Percentiles rank a stretch among this genome's conserved stretches.
phyloP scores from a whole-genome alignment of 1,140 invertebrate genomes.

The Drosophila orena region DNA sequence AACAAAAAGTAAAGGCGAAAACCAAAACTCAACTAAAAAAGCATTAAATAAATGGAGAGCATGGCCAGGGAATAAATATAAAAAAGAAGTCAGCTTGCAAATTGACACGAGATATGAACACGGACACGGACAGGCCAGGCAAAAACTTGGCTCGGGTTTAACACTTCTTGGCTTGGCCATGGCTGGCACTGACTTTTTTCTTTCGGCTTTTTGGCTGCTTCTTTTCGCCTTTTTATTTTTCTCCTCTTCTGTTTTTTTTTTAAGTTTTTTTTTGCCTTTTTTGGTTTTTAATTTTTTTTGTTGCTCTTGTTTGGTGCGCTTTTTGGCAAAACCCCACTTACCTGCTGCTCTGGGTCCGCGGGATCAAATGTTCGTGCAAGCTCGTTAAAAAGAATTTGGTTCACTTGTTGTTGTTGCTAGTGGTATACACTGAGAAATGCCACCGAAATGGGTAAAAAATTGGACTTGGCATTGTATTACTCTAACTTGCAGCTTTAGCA shows the following conservation, averaged over 20 bases:
- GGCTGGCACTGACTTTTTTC: conserved; percentile 40
- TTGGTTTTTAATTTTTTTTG: conserved; percentile 21
- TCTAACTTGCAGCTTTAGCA: no score
- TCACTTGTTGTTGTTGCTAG: conserved; percentile 71
- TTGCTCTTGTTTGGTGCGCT: conserved; percentile 23
- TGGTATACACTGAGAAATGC: conserved; percentile 15
- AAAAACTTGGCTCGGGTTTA: conserved; percentile 77
- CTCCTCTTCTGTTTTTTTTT: neutral
- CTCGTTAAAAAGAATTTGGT: conserved; percentile 84
- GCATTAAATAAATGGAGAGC: conserved; percentile 68
- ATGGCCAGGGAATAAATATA: conserved; percentile 39
- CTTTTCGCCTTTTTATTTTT: conserved; percentile 8
- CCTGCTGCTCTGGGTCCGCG: conserved; percentile 44
- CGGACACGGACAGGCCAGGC: conserved; percentile 61
- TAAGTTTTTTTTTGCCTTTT: conserved; percentile 19
- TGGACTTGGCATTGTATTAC: no score
- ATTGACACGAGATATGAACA: conserved; percentile 82
- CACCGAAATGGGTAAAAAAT: neutral
- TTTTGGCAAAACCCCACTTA: conserved; percentile 51
- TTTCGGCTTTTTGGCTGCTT: conserved; percentile 13
- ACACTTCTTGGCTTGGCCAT: conserved; percentile 73
- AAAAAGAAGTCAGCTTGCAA: conserved; percentile 75
- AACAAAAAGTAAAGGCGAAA: conserved; percentile 46
- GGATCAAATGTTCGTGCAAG: conserved; percentile 82
- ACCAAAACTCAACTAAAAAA: conserved; percentile 69